phyloP scores from a whole-genome alignment of 1,140 invertebrate species.

The Zelostemma sp. region DNA sequence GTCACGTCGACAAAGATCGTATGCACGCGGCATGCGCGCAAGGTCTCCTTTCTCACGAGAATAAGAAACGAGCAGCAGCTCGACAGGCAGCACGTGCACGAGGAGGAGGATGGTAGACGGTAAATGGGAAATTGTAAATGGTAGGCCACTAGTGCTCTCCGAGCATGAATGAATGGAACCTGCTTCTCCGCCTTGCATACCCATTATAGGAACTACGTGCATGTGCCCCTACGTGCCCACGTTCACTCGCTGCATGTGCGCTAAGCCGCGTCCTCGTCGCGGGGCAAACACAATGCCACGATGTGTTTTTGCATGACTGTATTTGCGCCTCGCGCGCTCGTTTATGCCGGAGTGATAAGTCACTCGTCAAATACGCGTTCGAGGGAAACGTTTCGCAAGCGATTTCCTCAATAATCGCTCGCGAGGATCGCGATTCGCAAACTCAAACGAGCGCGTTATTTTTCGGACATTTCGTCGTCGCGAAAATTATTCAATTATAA shows the following conservation, averaged over 20 bases:
- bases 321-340: no score
- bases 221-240: slow-evolving; percentile 26
- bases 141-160: slow-evolving; percentile 59
- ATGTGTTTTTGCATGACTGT: slow-evolving; percentile 8
- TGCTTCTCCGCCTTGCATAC: slow-evolving; percentile 65
- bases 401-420: no score
- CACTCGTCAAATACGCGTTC: no score
- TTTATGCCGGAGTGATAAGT: no score
- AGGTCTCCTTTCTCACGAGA: slow-evolving; percentile 48
- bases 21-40: slow-evolving; percentile 31
- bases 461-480: no score
- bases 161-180: slow-evolving; percentile 68
- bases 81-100: slow-evolving; percentile 41
- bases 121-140: slow-evolving; percentile 66
- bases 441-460: no score
- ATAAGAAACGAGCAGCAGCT: slow-evolving; percentile 45
- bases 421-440: no score
- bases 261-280: slow-evolving; percentile 13
- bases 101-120: slow-evolving; percentile 53
- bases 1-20: slow-evolving; percentile 34
- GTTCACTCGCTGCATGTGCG: slow-evolving; percentile 21
- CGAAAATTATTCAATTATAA: no score
- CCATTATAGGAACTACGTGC: slow-evolving; percentile 63
- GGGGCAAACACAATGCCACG: slow-evolving; percentile 7
- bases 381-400: no score